Conservation (phyloP, 2,797 vertebrate genomes). For the Chloroceryle amazona region DNA sequence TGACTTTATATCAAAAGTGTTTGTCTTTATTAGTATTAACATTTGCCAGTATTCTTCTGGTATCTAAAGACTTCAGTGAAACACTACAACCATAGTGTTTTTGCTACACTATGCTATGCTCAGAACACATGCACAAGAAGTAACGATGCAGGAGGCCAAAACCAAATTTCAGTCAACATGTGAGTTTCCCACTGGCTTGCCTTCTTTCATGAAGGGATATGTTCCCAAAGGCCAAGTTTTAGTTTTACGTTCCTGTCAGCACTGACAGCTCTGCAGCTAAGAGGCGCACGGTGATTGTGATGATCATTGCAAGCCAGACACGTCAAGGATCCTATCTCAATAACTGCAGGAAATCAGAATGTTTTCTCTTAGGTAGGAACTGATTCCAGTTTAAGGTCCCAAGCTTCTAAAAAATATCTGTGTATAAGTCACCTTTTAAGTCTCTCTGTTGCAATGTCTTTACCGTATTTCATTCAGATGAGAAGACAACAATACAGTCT, state of each 20-base stretch:
- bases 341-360: neutral
- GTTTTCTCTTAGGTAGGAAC: neutral
- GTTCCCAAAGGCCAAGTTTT: neutral
- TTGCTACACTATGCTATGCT: neutral
- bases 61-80: neutral
- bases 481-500: neutral
- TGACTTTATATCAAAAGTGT: neutral
- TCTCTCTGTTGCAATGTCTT: neutral
- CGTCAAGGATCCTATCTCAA: neutral
- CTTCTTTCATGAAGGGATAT: neutral
- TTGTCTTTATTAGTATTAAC: neutral
- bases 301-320: neutral
- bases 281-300: neutral
- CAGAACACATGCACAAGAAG: neutral
- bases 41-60: neutral
- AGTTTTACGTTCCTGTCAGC: neutral
- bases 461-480: neutral
- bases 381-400: neutral
- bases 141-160: neutral
- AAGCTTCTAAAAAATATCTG: neutral
- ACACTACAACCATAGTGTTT: neutral
- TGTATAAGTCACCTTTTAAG: neutral
- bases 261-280: neutral
- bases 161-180: neutral
- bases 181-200: neutral